Base-by-base conservation (phyloP, 2,113 vertebrate genomes). In the Callionymus lyra region DNA sequence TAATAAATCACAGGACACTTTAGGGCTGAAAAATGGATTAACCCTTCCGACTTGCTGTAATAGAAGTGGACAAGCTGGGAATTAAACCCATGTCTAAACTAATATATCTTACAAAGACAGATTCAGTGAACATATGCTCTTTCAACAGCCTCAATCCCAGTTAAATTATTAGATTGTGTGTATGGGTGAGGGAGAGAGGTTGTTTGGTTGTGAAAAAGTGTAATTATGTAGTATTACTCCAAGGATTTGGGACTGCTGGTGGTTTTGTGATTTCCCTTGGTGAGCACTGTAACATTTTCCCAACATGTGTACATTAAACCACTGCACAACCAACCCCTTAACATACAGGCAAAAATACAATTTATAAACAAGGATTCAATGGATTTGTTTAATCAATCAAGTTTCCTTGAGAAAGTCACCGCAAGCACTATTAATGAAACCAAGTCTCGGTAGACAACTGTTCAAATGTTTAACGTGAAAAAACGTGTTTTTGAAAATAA, bases 231-330 rank as follows among this genome's bases (percentile, higher is more conserved):
- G 56, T 66, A 61, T 64, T 43, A 64, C 68, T 67, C 72, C 44
- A 12, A 65, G 66, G 70, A 56, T 50, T 48, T 65, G 41, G 47
- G 53, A 56, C 65, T 72, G 33, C 53, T 17, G 68, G 74, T 66
- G 54, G 53, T 41, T 64, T 71, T 74, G 62, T 80, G 69, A 82
- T 82, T 82, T 82, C 80, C 80, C 80, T 16, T 14, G 79, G 67
- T 69, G 57, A 50, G 5, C 48, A 47, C 44, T 35, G 56, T 47
- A 68, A 76, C 62, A 66, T 72, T 75, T 65, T 38, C 39, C 44
- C 31, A 50, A 48, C 15, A 11, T 31, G 21, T 27, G 21, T 27
- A 27, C 21, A 27, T 27, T 27, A 4, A 27, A 27, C 21, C 21
- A 27, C 21, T 8, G 4, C 21, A 27, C 21, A 27, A 16, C 31